phyloP scores from a whole-genome alignment of 2,113 vertebrate genomes.

The Micronycteris hirsuta region DNA sequence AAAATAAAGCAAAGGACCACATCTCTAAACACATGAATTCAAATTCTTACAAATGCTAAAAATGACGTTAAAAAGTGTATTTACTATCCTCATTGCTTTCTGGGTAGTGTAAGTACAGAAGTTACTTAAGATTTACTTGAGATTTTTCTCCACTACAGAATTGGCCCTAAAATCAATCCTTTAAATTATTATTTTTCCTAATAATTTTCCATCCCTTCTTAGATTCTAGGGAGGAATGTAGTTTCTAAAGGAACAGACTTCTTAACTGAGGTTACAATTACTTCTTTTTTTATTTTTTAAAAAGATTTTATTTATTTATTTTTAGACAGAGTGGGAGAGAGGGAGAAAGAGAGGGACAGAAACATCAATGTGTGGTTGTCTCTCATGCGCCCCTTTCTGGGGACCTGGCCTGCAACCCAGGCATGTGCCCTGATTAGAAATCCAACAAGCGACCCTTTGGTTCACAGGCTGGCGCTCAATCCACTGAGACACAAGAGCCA shows the following conservation, averaged over 20 bases:
- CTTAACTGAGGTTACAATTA: neutral
- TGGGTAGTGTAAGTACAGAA: neutral
- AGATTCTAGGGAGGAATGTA: neutral
- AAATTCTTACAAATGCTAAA: conserved; percentile 7
- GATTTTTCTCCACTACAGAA: neutral
- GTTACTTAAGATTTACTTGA: neutral
- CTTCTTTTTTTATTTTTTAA: neutral
- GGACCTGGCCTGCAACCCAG: no score
- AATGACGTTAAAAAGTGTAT: neutral
- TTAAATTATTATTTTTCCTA: neutral
- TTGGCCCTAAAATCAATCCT: neutral
- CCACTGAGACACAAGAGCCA: no score
- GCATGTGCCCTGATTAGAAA: no score
- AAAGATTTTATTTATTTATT: no score
- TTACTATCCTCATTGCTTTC: neutral
- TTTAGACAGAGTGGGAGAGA: no score
- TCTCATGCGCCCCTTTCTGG: no score
- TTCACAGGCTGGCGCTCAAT: no score
- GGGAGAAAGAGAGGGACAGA: no score
- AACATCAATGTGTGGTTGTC: no score
- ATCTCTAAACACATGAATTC: neutral
- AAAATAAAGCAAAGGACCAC: neutral
- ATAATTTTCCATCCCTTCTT: neutral
- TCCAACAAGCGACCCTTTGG: no score
- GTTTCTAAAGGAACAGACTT: neutral